These are phyloP conservation scores for Scolopax bukidnonensis DNA, from an alignment of 2,797 vertebrate species.

Conservation along the genomic window DNA sequence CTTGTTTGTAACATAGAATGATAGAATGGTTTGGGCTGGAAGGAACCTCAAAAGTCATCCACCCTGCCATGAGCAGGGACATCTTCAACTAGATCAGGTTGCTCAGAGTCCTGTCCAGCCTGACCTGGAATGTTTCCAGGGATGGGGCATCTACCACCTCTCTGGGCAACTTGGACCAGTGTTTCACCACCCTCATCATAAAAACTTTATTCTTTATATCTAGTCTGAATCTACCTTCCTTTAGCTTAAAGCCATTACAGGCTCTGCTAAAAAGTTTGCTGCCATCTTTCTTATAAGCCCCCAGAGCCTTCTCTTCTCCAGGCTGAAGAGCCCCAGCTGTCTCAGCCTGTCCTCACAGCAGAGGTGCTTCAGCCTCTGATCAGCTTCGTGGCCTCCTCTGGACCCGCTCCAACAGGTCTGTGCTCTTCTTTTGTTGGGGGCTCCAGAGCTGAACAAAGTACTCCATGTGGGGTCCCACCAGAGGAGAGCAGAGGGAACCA, in stretches of 20 bases:
- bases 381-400: background rate
- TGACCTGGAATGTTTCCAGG: background rate
- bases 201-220: background rate
- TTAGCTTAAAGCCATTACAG: background rate
- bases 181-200: accelerated
- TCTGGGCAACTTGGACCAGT: background rate
- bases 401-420: accelerated
- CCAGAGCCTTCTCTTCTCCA: background rate
- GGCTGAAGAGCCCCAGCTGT: background rate
- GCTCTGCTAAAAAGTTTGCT: background rate
- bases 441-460: accelerated
- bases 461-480: background rate
- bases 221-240: background rate
- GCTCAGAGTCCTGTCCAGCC: background rate
- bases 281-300: background rate
- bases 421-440: accelerated
- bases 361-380: background rate
- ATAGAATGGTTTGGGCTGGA: background rate
- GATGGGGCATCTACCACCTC: background rate
- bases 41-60: background rate
- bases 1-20: background rate
- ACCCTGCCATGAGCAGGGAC: accelerated
- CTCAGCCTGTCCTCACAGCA: background rate
- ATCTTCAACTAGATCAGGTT: background rate
- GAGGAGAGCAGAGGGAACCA: background rate